Evolutionary conservation across 2,113 vertebrate genomes (phyloP).

Genomic region (Oxyura jamaicensis): DNA sequence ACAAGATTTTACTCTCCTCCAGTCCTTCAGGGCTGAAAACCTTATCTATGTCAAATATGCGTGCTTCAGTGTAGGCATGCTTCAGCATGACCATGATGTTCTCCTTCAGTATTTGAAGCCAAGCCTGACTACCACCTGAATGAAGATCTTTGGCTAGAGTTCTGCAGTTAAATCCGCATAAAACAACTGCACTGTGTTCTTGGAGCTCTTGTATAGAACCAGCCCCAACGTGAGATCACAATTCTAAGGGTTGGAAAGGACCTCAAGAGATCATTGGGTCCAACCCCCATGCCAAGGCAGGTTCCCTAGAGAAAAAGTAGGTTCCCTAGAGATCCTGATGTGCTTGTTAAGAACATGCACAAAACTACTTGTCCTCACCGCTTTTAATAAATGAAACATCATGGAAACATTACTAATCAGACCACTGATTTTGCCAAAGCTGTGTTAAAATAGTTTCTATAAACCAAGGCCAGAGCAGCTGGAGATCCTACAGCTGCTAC

Average conservation of each 20-base stretch:
- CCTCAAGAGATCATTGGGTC: too few species aligned
- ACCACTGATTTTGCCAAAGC: background rate
- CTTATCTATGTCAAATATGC: background rate
- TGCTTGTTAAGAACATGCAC: background rate
- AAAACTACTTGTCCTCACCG: background rate
- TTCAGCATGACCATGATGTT: background rate
- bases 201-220: background rate
- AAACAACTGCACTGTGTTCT: background rate
- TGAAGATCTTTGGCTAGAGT: background rate
- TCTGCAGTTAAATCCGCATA: background rate
- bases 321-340: background rate
- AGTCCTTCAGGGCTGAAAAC: background rate
- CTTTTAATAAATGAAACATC: background rate
- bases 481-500: constrained; percentile 24
- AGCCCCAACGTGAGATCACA: background rate
- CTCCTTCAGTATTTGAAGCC: background rate
- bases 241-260: too few species aligned
- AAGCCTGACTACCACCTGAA: background rate
- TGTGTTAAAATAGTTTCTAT: background rate
- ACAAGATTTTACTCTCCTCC: background rate
- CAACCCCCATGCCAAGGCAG: too few species aligned
- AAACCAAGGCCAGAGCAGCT: background rate
- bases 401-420: background rate
- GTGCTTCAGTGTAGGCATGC: background rate
- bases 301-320: too few species aligned